A percentile compares a stretch with the other conserved stretches of the same genome.
Evolutionary conservation across 1,140 invertebrate genomes (phyloP).

Genomic region (Euura saliciscinereae): DNA sequence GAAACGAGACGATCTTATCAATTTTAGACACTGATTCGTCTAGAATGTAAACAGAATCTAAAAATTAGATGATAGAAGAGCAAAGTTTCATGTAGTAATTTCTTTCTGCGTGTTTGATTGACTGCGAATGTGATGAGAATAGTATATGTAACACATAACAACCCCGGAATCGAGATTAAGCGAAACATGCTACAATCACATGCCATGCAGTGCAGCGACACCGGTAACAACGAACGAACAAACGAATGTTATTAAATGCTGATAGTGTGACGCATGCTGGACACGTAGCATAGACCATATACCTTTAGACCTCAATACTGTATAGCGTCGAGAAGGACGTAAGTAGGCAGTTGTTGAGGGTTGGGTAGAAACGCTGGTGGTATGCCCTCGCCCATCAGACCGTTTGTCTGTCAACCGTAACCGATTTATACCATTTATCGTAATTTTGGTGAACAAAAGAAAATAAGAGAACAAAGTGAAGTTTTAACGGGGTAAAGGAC

Average conservation of each 20-base stretch:
- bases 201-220: slow-evolving; percentile 23
- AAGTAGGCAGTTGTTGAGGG: slow-evolving; percentile 62
- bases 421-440: slow-evolving; percentile 32
- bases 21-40: no score
- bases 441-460: no score
- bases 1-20: no score
- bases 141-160: background rate
- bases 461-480: no score
- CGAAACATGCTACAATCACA: slow-evolving; percentile 23
- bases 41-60: no score
- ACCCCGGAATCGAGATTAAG: slow-evolving; percentile 27
- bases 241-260: background rate
- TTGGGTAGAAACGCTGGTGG: slow-evolving; percentile 61
- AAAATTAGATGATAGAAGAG: no score
- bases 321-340: slow-evolving; percentile 62
- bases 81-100: no score
- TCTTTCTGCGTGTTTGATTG: no score
- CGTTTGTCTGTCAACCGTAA: slow-evolving; percentile 61
- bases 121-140: no score
- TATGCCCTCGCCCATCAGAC: slow-evolving; percentile 61
- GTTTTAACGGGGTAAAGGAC: no score
- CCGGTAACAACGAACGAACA: background rate
- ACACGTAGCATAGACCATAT: slow-evolving; percentile 45
- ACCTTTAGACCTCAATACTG: slow-evolving; percentile 63
- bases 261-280: slow-evolving; percentile 33